phyloP scores from a whole-genome alignment of 2,888 invertebrate species.

The Dichetophora obliterata region DNA sequence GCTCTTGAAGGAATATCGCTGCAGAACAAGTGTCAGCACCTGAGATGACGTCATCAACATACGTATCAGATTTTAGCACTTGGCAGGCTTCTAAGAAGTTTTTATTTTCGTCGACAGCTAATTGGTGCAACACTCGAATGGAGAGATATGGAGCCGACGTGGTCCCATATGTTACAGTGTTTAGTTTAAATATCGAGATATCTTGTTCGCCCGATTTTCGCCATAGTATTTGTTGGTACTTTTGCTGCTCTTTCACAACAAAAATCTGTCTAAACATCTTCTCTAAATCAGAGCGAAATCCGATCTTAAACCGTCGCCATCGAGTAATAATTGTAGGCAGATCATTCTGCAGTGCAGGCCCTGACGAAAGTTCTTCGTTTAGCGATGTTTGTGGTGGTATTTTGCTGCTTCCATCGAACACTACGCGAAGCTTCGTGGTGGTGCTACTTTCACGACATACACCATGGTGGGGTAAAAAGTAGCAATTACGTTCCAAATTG shows the following conservation, averaged over 20 bases:
- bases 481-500: background rate
- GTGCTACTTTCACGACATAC: background rate
- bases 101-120: slow-evolving; percentile 35
- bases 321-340: slow-evolving; percentile 35
- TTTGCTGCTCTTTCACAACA: slow-evolving; percentile 37
- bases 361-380: slow-evolving; percentile 36
- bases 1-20: background rate
- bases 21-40: background rate
- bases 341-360: slow-evolving; percentile 43
- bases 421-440: slow-evolving; percentile 22
- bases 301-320: slow-evolving; percentile 40
- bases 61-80: slow-evolving; percentile 34
- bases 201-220: background rate
- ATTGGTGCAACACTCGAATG: slow-evolving; percentile 44
- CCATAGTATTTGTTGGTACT: slow-evolving; percentile 45
- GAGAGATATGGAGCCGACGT: slow-evolving; percentile 43
- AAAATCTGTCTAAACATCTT: slow-evolving; percentile 47
- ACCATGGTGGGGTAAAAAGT: slow-evolving; percentile 23
- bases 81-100: slow-evolving; percentile 36
- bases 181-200: slow-evolving; percentile 37
- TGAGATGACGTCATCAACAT: slow-evolving; percentile 30
- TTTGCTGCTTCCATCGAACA: slow-evolving; percentile 39
- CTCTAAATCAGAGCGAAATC: slow-evolving; percentile 43
- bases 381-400: background rate
- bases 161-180: slow-evolving; percentile 43